Evolutionary conservation across 2,113 vertebrate species (phyloP), one percentile per base, ranked within the genome.

Genomic region (Pelusios castaneus): DNA sequence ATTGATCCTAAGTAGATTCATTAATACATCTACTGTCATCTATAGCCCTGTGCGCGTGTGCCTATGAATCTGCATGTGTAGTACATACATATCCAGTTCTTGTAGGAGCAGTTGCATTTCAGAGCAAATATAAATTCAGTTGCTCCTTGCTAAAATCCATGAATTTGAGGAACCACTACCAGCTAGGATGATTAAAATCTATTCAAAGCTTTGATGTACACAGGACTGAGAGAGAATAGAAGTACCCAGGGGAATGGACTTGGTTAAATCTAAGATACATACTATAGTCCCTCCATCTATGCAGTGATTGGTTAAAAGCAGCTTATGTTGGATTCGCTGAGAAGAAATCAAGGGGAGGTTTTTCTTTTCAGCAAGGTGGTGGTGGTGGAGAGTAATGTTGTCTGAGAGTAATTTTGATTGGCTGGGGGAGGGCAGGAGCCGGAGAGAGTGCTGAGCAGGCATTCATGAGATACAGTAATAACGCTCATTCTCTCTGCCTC

Each of bases 401-500:
- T 60, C 47, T 41, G 85, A 51, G 91, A 67, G 76, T 91, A 70
- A 81, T 91, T 88, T 89, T 88, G 90, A 80, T 87, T 88, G 93
- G 93, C 58, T n/a, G 38, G 43, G 78, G 47, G 29, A 31, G 47
- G 52, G 78, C 60, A 85, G 80, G 41, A 27, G 87, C 43, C 38
- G 14, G 79, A 77, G 88, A 90, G 95, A 91, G 89, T 91, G 93
- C 93, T 94, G 95, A 95, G 95, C 95, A 91, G 89, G 92, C 95
- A 94, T 94, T 94, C 91, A 89, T 91, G 89, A 92, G 92, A 34
- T 85, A 16, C 87, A 84, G 93, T 89, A 80, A 89, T 88, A 41
- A 88, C 80, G 89, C 29, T 80, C 77, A 76, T 31, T 70, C 58
- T 54, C 31, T 75, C 85, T 67, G 89, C 47, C 84, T 80, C 81